Conservation (phyloP, 2,113 vertebrate genomes). For the Myocastor coypus region DNA sequence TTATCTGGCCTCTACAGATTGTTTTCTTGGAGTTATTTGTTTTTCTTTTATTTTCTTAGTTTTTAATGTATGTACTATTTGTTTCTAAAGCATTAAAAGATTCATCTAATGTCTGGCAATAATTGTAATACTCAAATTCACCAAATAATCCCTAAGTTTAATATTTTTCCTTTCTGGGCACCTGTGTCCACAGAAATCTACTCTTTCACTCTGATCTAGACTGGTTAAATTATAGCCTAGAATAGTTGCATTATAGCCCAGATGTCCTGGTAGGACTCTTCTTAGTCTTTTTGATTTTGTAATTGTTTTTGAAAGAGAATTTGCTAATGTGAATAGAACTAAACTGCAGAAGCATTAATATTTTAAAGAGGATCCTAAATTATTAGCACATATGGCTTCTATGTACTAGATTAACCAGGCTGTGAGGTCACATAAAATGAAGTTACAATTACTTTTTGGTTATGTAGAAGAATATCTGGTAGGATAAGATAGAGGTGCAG, state of each 20-base stretch:
- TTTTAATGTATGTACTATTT: conserved; percentile 10
- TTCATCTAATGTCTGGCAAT: conserved; percentile 17
- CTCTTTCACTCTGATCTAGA: neutral
- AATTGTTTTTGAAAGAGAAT: conserved; percentile 54
- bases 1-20: conserved; percentile 1
- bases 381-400: conserved; percentile 38
- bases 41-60: conserved; percentile 49
- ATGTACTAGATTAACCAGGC: conserved; percentile 22
- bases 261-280: neutral
- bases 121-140: neutral
- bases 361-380: conserved; percentile 65
- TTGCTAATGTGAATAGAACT: conserved; percentile 37
- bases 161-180: neutral
- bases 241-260: neutral
- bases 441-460: neutral
- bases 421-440: conserved; percentile 29
- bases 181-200: neutral
- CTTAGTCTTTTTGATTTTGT: conserved; percentile 22
- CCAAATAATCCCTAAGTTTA: neutral
- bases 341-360: conserved; percentile 49
- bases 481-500: too few species aligned
- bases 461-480: too few species aligned
- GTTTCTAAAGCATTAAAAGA: neutral
- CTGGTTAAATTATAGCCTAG: neutral
- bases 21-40: conserved; percentile 49